Base-by-base conservation (phyloP, 2,797 vertebrate genomes). In the Fistularia commersonii region DNA sequence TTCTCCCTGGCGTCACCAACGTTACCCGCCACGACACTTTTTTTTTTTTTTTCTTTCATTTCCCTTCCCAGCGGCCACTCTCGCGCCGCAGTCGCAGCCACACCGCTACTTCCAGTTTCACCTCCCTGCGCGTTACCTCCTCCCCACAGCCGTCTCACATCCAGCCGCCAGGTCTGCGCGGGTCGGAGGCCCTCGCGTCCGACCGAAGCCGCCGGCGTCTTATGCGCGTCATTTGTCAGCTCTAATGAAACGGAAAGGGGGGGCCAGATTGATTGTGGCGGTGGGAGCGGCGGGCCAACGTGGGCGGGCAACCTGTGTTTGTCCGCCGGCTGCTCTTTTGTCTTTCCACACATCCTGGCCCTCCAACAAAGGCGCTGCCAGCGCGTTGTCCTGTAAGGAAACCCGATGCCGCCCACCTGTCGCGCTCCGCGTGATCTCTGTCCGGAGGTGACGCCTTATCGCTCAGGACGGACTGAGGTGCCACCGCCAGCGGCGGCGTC, bases 191-290 rank as follows among this genome's bases (percentile, higher is more conserved):
- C 4, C n/a, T n/a, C n/a, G n/a, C n/a, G n/a, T n/a, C n/a, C 23
- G 23, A 23, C 23, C 23, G 4, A 4, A 23, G 23, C 23, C 23
- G 23, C 23, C 23, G 23, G 23, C 4, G 23, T 23, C 23, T 74
- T 81, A 82, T 83, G 80, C 80, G 23, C 4, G 23, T 23, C 23
- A 76, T 81, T 83, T 83, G 80, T 81, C 84, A 79, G 54, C 71
- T 70, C 48, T 73, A 80, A 82, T 78, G 64, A 77, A 84, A 82
- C 45, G 32, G 67, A 77, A 75, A 77, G 56, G 48, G 68, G 68
- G 48, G 46, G 11, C 51, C 14, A 14, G 54, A 55, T 66, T 51
- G 64, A 51, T 68, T 66, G 57, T 55, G 74, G 65, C 69, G 76
- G 64, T 60, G 52, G 46, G 14, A 41, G 55, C 50, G 59, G 56